Percentiles rank a stretch among this genome's conserved stretches.
These are phyloP conservation scores for Standfussiana lucernea DNA, from an alignment of 2,888 invertebrate species.

Conservation along the genomic window DNA sequence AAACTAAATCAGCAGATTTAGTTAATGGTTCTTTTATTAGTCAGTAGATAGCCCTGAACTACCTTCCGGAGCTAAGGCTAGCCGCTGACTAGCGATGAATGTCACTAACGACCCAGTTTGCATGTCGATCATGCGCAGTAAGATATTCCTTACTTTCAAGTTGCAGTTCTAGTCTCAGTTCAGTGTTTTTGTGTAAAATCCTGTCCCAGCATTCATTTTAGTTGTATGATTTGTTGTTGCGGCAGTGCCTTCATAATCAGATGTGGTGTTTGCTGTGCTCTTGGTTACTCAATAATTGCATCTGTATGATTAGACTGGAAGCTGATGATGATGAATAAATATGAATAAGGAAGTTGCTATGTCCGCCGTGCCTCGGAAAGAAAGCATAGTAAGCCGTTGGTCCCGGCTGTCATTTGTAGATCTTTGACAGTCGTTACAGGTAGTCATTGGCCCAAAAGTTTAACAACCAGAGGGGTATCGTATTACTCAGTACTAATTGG, in stretches of 20 bases:
- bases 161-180: not conserved
- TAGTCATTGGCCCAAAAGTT: no score
- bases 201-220: not conserved
- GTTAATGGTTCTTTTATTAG: not conserved
- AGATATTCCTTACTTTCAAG: not conserved
- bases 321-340: not conserved
- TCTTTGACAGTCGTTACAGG: no score
- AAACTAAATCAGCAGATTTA: not conserved
- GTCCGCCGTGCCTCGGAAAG: no score
- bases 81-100: not conserved
- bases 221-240: no score
- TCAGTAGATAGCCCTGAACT: not conserved
- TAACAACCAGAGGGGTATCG: no score
- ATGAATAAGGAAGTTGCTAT: no score
- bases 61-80: not conserved
- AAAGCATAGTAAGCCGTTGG: no score
- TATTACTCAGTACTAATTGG: no score
- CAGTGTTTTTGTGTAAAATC: not conserved
- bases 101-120: not conserved
- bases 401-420: no score
- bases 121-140: not conserved
- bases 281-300: not conserved
- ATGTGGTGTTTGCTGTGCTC: not conserved
- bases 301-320: not conserved
- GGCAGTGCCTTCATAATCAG: not conserved